Evolutionary conservation across 2,888 invertebrate genomes (phyloP), one percentile per base, ranked within the genome.

Genomic region (Caenorhabditis drosophilae): DNA sequence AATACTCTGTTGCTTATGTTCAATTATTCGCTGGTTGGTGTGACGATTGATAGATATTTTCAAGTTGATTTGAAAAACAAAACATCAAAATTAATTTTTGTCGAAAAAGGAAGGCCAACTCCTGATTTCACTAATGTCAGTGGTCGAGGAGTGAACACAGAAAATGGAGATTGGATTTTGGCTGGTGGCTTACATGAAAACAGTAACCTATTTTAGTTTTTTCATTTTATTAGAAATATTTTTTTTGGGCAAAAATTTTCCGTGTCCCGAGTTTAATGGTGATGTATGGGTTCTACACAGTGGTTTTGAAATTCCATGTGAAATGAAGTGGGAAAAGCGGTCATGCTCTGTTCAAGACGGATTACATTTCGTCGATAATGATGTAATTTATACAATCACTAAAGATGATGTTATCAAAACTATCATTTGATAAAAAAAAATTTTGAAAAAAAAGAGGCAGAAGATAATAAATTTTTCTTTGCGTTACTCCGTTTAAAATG

Each of bases 321-420:
- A 31, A 9, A 12, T 12, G 12, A 22, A 16, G 26, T 47, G 7
- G 4, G n/a, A 27, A 27, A 27, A 60, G 25, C 48, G 48, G 18
- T 49, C 60, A 45, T 49, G 50, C 25, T 54, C 49, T 3, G 45
- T 60, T 11, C 49, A 49, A 9, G 22, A 54, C 7, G 60, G 60
- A 41, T 49, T 41, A 2, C 49, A 60, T 38, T 26, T 60, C 4
- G 1, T 60, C 2, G 60, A 60, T 38, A 54, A 50, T 4, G 20
- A 38, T 7, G 31, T 22, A 45, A 49, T 60, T 11, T 60, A 60
- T 50, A 60, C 53, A 36, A n/a, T 60, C 18, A 50, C 53, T n/a
- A 54, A 53, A 31, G 54, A 49, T 3, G 38, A 36, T 2, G 50
- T 60, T n/a, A 38, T 34, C 6, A 38, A 49, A 23, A 20, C 50